phyloP scores from a whole-genome alignment of 1,140 invertebrate species.

The Drosophila setifemur region DNA sequence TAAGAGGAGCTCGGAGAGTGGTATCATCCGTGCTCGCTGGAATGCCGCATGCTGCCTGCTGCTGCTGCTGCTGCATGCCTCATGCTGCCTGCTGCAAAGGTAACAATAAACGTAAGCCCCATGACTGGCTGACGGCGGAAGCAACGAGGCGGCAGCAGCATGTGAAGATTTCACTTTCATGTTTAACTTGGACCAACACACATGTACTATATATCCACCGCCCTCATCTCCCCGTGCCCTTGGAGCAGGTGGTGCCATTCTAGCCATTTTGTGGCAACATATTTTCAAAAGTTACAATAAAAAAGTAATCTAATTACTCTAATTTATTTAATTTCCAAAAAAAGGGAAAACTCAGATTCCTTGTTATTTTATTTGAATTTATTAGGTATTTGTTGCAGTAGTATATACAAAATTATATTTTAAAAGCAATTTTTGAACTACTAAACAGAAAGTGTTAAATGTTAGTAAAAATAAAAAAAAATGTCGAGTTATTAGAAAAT shows the following conservation, averaged over 20 bases:
- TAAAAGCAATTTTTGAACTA: no score
- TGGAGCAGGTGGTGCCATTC: not conserved
- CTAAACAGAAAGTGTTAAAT: no score
- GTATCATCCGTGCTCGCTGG: not conserved
- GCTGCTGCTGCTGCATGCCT: slow-evolving; percentile 9
- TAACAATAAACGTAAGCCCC: slow-evolving; percentile 68
- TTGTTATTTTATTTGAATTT: no score
- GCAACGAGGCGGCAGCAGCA: slow-evolving; percentile 21
- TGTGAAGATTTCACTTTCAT: slow-evolving; percentile 75
- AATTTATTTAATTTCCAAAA: no score
- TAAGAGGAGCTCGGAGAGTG: slow-evolving; percentile 12
- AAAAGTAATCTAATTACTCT: no score
- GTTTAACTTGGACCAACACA: slow-evolving; percentile 46
- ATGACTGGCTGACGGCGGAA: slow-evolving; percentile 50
- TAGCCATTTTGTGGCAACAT: not conserved
- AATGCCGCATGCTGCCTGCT: slow-evolving; percentile 2
- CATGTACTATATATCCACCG: not conserved
- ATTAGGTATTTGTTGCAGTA: no score
- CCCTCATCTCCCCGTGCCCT: no score
- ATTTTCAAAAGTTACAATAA: no score
- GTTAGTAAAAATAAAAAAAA: no score
- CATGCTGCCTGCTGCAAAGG: slow-evolving; percentile 48
- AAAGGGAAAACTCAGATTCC: no score
- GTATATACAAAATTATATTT: no score
- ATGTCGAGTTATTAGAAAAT: no score